Conservation (phyloP, 2,888 invertebrate genomes). For the Stenurella melanura region DNA sequence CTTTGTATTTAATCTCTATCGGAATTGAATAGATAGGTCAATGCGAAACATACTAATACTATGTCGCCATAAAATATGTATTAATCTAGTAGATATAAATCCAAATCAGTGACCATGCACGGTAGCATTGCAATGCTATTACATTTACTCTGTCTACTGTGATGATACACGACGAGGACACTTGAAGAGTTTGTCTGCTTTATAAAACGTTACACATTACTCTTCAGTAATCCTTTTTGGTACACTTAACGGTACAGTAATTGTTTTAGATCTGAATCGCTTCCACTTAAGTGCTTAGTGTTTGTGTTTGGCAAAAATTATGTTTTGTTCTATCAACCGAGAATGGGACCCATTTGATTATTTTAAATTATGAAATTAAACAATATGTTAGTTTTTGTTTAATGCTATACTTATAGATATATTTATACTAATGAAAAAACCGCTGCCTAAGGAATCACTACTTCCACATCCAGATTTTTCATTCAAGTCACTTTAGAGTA, state of each 20-base stretch:
- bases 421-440: too few relatives aligned
- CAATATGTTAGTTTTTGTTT: too few relatives aligned
- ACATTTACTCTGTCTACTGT: conserved; percentile 9
- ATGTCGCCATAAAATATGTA: conserved; percentile 42
- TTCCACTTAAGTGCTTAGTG: neutral
- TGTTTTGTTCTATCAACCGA: too few relatives aligned
- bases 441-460: too few relatives aligned
- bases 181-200: conserved; percentile 7
- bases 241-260: conserved; percentile 19
- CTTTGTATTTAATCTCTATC: conserved; percentile 52
- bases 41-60: conserved; percentile 52
- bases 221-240: conserved; percentile 19
- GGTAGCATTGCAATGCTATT: neutral
- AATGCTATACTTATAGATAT: too few relatives aligned
- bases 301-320: too few relatives aligned
- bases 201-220: conserved; percentile 1
- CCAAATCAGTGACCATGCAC: conserved; percentile 13
- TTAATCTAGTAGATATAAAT: conserved; percentile 29
- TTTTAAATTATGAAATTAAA: too few relatives aligned
- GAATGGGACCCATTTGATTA: too few relatives aligned
- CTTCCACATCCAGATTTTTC: too few relatives aligned
- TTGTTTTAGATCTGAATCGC: neutral
- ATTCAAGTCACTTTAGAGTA: too few relatives aligned
- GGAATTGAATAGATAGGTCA: conserved; percentile 57
- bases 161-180: conserved; percentile 5